Percentiles rank a stretch among this genome's conserved stretches.
Evolutionary conservation across 2,797 vertebrate genomes (phyloP).

Genomic region (Eremophila alpestris): DNA sequence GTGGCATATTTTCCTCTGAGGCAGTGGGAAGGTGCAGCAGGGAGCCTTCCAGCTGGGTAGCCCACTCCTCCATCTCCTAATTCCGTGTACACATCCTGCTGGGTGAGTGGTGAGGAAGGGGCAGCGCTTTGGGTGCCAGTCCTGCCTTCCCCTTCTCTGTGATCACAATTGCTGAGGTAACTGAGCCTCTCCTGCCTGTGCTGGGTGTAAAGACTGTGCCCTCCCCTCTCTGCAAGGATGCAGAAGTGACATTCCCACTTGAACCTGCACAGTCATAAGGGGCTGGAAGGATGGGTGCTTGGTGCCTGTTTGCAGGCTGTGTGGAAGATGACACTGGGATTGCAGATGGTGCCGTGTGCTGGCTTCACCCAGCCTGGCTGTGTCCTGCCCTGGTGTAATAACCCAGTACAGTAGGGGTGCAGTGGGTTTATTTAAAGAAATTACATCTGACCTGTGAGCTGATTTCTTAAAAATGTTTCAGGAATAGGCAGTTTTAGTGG

Average conservation of each 20-base stretch:
- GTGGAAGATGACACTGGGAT: not conserved
- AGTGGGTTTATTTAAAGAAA: not conserved
- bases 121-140: accelerated
- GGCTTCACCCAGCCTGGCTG: not conserved
- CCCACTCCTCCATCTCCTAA: not conserved
- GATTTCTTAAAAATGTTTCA: accelerated
- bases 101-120: not conserved
- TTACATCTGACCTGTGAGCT: no score
- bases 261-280: no score
- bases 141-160: no score
- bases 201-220: not conserved
- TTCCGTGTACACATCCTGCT: not conserved
- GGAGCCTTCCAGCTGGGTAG: not conserved
- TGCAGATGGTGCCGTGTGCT: not conserved
- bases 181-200: not conserved
- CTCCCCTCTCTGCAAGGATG: not conserved
- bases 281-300: not conserved
- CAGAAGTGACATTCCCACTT: accelerated
- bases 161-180: accelerated
- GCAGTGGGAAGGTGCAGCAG: not conserved
- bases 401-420: accelerated
- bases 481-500: not conserved
- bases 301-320: accelerated
- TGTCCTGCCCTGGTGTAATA: no score
- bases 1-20: not conserved